These are phyloP conservation scores for Penaeus chinensis DNA, from an alignment of 1,140 invertebrate genomes.

Conservation along the genomic window DNA sequence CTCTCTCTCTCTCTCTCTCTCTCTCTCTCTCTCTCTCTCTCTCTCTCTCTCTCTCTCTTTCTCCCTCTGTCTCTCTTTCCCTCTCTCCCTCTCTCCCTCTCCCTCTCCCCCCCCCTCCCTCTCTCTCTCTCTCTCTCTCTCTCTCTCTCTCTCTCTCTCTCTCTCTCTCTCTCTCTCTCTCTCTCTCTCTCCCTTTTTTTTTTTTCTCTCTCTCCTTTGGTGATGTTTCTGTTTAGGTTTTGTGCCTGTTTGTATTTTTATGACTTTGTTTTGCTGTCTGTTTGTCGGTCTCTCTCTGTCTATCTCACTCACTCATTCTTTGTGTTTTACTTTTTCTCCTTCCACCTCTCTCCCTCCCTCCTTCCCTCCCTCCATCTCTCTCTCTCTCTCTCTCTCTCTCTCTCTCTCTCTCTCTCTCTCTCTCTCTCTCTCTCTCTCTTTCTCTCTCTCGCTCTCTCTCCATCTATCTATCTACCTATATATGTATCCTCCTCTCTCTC, in stretches of 20 bases:
- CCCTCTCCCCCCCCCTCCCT: not conserved
- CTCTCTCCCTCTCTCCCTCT: not conserved
- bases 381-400: too few species aligned
- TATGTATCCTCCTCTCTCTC: not conserved
- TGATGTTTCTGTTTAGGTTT: not conserved
- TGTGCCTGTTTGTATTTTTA: not conserved
- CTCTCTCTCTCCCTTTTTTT: not conserved
- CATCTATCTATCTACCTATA: not conserved
- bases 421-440: not conserved
- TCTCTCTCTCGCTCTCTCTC: too few species aligned
- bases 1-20: not conserved
- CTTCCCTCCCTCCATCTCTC: not conserved
- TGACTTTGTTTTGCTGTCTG: slow-evolving; percentile 25
- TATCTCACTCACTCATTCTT: not conserved
- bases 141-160: not conserved
- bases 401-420: not conserved
- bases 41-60: not conserved
- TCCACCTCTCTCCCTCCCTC: not conserved
- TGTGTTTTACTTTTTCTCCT: not conserved
- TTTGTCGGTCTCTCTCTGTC: not conserved
- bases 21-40: not conserved
- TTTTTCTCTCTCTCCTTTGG: not conserved
- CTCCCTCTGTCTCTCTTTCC: not conserved
- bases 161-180: not conserved
- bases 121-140: not conserved